A percentile compares a stretch with the other conserved stretches of the same genome.
Evolutionary conservation across 2,113 vertebrate species (phyloP).

Genomic region (Melanocharis versteri): DNA sequence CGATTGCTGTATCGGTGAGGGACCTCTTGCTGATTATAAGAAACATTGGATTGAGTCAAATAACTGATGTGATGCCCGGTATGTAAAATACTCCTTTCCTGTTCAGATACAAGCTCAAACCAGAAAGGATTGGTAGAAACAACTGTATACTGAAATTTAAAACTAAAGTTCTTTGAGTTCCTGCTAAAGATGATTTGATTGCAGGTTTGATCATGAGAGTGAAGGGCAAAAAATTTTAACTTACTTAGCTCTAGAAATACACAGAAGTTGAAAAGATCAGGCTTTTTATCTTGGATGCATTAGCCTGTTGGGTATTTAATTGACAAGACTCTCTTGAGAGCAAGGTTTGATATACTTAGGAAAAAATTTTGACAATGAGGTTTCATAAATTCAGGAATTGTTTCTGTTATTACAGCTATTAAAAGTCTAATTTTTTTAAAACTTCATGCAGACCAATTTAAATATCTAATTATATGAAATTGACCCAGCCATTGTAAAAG

Average conservation of each 20-base stretch:
- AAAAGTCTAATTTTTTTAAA: not conserved
- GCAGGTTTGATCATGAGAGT: not conserved
- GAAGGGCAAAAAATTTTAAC: not conserved
- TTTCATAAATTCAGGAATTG: not conserved
- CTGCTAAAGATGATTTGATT: not conserved
- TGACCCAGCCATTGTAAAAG: not conserved
- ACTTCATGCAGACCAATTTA: not conserved
- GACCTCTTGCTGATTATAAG: not conserved
- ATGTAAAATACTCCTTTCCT: not conserved
- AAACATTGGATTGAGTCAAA: not conserved
- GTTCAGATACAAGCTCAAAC: not conserved
- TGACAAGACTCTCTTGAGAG: not conserved
- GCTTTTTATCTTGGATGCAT: not conserved
- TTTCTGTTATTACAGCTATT: not conserved
- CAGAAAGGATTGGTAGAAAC: not conserved
- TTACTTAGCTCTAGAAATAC: not conserved
- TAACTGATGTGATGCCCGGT: not conserved
- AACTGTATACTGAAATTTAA: not conserved
- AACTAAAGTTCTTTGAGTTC: not conserved
- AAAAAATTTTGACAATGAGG: not conserved
- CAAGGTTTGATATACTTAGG: not conserved
- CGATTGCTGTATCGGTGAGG: not conserved
- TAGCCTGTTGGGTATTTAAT: not conserved
- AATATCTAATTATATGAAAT: not conserved
- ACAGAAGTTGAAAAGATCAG: not conserved